These are phyloP conservation scores for Ips typographus DNA, from an alignment of 1,140 invertebrate species.

Conservation along the genomic window DNA sequence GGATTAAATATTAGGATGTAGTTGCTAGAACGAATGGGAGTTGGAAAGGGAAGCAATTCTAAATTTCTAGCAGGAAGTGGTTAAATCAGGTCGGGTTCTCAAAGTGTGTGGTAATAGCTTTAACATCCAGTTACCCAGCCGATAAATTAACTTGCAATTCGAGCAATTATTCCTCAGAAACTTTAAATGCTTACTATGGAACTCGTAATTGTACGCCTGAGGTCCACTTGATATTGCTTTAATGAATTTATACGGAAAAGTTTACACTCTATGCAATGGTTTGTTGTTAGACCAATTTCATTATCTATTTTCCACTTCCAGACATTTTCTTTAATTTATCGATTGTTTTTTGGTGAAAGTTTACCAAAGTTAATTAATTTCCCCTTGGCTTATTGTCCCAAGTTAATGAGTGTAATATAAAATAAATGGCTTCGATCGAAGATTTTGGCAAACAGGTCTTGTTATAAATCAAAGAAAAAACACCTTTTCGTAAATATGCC, in stretches of 20 bases:
- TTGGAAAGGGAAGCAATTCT: neutral
- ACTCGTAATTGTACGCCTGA: neutral
- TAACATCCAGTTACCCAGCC: neutral
- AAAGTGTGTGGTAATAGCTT: neutral
- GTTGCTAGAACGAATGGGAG: too few species aligned
- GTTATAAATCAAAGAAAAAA: too few species aligned
- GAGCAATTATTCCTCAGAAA: neutral
- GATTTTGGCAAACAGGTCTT: too few species aligned
- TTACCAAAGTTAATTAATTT: too few species aligned
- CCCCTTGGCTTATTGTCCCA: too few species aligned
- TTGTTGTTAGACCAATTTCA: too few species aligned
- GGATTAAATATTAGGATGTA: neutral
- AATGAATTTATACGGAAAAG: neutral
- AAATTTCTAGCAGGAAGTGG: neutral
- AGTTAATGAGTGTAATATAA: too few species aligned
- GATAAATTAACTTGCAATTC: constrained; percentile 4
- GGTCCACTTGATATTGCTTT: constrained; percentile 1
- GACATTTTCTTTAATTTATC: too few species aligned
- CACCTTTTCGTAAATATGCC: too few species aligned
- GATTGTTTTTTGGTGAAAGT: too few species aligned
- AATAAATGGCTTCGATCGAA: too few species aligned
- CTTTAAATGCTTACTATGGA: constrained; percentile 1
- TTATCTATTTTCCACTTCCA: too few species aligned
- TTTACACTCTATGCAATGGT: neutral
- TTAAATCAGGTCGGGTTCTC: neutral